Evolutionary conservation across 64 coral and sea anemone genomes (phyloP), one percentile per base, ranked within the genome.

Genomic region (Montipora efflorescens): DNA sequence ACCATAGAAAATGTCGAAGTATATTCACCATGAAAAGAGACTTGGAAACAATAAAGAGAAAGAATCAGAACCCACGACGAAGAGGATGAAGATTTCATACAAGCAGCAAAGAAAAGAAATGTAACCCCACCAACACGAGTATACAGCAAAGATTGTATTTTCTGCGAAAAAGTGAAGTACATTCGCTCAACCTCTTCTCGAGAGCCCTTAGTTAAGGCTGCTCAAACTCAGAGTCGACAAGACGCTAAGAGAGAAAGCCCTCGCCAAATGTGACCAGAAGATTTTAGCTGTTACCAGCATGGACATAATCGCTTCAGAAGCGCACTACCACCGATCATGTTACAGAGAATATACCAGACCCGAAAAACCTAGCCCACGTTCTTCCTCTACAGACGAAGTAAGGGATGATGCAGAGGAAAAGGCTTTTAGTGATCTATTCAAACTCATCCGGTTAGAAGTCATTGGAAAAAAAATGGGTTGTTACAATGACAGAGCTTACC

Each of bases 401-500:
- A 83, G 48, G 23, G 57, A 83, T 83, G 80, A 83, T 52, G 10
- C 80, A n/a, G 51, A 61, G n/a, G 53, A 83, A 52, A 72, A 72
- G 69, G 69, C 69, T 72, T 72, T 72, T 72, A 22, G 19, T 72
- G 69, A 72, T 72, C 69, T 72, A 72, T 20, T 72, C 69, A 72
- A 72, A 72, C 36, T 36, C 69, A 72, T 72, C 69, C 4, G 20
- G 69, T 72, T 72, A 72, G 69, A 72, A 72, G 69, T 72, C 69
- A 72, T 72, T 83, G 53, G 53, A 57, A 36, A 36, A 59, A 47
- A 81, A 59, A 25, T 51, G 4, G 5, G 87, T 89, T 21, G 74
- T 89, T 22, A 82, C 89, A n/a, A 91, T 91, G 89, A 82, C 20
- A 71, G 89, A 91, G 61, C 78, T 91, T 36, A 91, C 89, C 15